phyloP scores from a whole-genome alignment of 2,113 vertebrate genomes.

The Zosterops borbonicus region DNA sequence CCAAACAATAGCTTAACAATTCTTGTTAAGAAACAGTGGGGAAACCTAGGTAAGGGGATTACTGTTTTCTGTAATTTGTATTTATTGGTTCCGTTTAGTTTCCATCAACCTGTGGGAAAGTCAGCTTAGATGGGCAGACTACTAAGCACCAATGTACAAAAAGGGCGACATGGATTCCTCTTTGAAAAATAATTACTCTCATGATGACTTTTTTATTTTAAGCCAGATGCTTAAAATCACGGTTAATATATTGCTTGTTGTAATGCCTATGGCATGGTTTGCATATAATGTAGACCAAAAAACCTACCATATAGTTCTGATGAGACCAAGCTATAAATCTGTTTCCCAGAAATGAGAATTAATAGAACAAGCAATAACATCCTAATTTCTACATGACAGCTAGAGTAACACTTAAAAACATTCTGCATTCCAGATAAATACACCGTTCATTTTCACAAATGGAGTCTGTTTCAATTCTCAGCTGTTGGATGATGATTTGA shows the following conservation, averaged over 20 bases:
- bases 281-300: not conserved
- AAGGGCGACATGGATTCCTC: not conserved
- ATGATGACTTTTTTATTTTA: constrained; percentile 10
- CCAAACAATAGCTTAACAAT: not conserved
- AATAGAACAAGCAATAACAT: constrained; percentile 59
- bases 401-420: constrained; percentile 77
- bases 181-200: not conserved
- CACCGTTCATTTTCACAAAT: constrained; percentile 77
- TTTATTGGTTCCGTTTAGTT: not conserved
- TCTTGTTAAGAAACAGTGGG: not conserved
- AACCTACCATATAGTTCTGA: not conserved
- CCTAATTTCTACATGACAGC: constrained; percentile 62
- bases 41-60: not conserved
- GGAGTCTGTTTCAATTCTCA: constrained; percentile 83
- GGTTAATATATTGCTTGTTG: not conserved
- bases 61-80: not conserved
- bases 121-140: not conserved
- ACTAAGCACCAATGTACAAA: not conserved
- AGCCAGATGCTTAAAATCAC: not conserved
- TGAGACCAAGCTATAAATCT: constrained; percentile 44
- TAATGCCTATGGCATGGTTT: not conserved
- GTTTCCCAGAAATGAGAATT: constrained; percentile 67
- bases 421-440: constrained; percentile 71
- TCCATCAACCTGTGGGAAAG: not conserved
- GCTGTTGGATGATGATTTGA: constrained; percentile 81